phyloP scores from a whole-genome alignment of 2,113 vertebrate genomes.

The Sander vitreus region DNA sequence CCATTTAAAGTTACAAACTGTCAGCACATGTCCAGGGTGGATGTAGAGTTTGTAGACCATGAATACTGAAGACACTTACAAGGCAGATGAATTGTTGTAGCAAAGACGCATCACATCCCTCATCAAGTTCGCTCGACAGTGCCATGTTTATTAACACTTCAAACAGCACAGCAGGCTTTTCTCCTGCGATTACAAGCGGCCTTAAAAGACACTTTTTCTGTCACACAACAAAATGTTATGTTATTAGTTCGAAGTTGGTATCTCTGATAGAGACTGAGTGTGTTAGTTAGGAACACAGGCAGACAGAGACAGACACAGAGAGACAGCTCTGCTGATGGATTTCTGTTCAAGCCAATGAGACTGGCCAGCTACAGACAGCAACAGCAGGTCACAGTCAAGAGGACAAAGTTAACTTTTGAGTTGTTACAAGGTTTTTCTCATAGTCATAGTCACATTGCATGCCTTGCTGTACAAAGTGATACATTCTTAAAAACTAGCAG shows the following conservation, averaged over 20 bases:
- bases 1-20: conserved; percentile 67
- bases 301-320: conserved; percentile 19
- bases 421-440: not conserved
- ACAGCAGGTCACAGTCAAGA: not conserved
- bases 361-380: conserved; percentile 18
- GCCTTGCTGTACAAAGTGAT: not conserved
- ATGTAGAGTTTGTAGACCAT: conserved; percentile 55
- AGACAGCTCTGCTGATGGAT: conserved; percentile 45
- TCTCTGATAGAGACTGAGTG: conserved; percentile 44
- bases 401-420: conserved; percentile 24
- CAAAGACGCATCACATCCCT: conserved; percentile 56
- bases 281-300: conserved; percentile 28
- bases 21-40: conserved; percentile 61
- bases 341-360: conserved; percentile 11
- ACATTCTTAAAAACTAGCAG: not conserved
- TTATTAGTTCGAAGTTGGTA: conserved; percentile 42
- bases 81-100: conserved; percentile 54
- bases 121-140: conserved; percentile 46
- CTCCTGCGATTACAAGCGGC: conserved; percentile 43
- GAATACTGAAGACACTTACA: conserved; percentile 64
- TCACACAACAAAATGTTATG: conserved; percentile 29
- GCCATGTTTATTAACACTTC: conserved; percentile 69
- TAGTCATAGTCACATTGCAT: too few species aligned
- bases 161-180: conserved; percentile 33
- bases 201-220: conserved; percentile 44